These are phyloP conservation scores for Paedocypris sp. DNA, from an alignment of 2,113 vertebrate genomes.

Conservation along the genomic window DNA sequence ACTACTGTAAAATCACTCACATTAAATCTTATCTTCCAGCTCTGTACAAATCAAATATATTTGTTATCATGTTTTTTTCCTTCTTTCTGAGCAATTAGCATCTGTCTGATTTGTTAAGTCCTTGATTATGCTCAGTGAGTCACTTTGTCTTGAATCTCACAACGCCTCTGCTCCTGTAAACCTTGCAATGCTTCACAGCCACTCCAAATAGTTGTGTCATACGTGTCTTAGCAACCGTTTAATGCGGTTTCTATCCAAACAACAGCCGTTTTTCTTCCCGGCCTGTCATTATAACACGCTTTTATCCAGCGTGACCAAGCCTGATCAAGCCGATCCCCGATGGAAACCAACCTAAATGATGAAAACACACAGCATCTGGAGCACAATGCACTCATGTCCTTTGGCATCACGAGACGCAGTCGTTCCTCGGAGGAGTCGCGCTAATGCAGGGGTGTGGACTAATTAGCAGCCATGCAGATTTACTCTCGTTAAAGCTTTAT, in stretches of 20 bases:
- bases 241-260: constrained; percentile 3
- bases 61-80: neutral
- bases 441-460: constrained; percentile 41
- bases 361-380: constrained; percentile 45
- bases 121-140: constrained; percentile 10
- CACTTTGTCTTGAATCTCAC: neutral
- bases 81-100: constrained; percentile 5
- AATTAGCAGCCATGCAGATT: constrained; percentile 49
- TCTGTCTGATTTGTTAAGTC: constrained; percentile 7
- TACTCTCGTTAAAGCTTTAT: constrained; percentile 43
- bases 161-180: neutral
- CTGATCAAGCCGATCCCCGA: constrained; percentile 38
- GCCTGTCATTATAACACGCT: constrained; percentile 32
- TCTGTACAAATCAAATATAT: too few species aligned
- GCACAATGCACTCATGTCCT: constrained; percentile 40
- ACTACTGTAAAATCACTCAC: too few species aligned
- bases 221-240: constrained; percentile 8
- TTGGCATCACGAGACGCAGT: constrained; percentile 27
- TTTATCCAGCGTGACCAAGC: constrained; percentile 24
- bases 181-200: neutral
- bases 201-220: neutral
- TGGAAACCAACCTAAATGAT: constrained; percentile 36
- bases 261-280: neutral
- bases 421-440: constrained; percentile 39
- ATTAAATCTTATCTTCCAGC: too few species aligned